These are phyloP conservation scores for Piezodorus guildinii DNA, from an alignment of 1,140 invertebrate species.

Conservation along the genomic window DNA sequence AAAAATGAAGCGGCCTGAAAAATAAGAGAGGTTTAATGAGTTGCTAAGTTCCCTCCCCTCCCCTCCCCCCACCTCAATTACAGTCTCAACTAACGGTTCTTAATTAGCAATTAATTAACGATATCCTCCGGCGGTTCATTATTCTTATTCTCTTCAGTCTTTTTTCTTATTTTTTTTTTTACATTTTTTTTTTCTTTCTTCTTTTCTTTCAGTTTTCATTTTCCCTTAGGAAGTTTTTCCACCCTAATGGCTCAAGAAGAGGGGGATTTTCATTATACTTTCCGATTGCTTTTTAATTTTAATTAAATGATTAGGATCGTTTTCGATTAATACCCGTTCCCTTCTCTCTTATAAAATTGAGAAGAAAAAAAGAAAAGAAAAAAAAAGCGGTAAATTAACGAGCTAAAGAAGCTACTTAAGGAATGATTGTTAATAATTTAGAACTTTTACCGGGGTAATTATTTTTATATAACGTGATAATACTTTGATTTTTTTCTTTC, in stretches of 20 bases:
- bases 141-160: background rate
- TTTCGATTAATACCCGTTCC: background rate
- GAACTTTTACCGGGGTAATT: no score
- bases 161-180: background rate
- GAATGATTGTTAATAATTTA: no score
- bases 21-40: conserved; percentile 9
- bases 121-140: background rate
- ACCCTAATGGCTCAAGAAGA: background rate
- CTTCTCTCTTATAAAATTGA: background rate
- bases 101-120: conserved; percentile 13
- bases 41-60: conserved; percentile 3
- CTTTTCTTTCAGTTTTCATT: conserved; percentile 2
- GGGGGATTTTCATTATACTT: background rate
- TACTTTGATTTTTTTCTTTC: no score
- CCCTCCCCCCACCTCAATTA: background rate
- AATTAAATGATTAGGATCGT: conserved; percentile 11
- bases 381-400: no score
- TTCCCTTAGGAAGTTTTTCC: background rate
- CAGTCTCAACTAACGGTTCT: conserved; percentile 8
- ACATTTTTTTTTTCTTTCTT: background rate
- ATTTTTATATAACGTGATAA: no score
- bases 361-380: no score
- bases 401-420: no score
- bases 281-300: conserved; percentile 9
- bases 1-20: conserved; percentile 13